Evolutionary conservation across 2,888 invertebrate genomes (phyloP).

Genomic region (Gibbula magus): DNA sequence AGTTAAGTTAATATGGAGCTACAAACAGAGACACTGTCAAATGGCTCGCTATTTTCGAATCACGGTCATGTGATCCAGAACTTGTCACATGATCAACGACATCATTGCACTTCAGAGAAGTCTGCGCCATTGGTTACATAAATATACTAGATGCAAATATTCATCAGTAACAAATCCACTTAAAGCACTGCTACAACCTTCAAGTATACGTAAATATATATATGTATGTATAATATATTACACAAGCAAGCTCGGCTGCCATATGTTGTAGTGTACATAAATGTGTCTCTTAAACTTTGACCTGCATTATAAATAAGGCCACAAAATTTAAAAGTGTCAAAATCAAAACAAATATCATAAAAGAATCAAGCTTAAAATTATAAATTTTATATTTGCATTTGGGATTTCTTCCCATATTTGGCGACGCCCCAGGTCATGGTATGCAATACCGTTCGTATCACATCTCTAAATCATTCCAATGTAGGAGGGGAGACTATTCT

Average conservation of each 20-base stretch:
- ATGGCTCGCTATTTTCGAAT: background rate
- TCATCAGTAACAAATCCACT: constrained; percentile 3
- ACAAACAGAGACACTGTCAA: background rate
- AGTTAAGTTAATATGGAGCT: constrained; percentile 8
- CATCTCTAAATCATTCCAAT: too few species aligned
- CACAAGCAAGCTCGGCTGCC: constrained; percentile 11
- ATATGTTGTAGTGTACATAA: constrained; percentile 5
- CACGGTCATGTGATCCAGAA: background rate
- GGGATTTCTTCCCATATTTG: too few species aligned
- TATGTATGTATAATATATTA: constrained; percentile 4
- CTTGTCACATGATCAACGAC: background rate
- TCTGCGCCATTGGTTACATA: background rate
- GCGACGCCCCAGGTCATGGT: too few species aligned
- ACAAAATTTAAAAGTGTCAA: background rate
- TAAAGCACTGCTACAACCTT: constrained; percentile 13
- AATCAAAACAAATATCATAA: background rate
- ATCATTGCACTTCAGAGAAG: constrained; percentile 1
- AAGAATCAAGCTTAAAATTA: background rate
- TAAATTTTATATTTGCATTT: too few species aligned
- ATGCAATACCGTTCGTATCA: too few species aligned
- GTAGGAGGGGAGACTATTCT: background rate
- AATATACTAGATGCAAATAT: constrained; percentile 9
- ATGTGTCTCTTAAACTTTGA: background rate
- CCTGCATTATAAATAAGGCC: constrained; percentile 10
- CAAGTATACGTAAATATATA: constrained; percentile 4